phyloP scores from a whole-genome alignment of 2,113 vertebrate genomes.

The Phalacrocorax carbo region DNA sequence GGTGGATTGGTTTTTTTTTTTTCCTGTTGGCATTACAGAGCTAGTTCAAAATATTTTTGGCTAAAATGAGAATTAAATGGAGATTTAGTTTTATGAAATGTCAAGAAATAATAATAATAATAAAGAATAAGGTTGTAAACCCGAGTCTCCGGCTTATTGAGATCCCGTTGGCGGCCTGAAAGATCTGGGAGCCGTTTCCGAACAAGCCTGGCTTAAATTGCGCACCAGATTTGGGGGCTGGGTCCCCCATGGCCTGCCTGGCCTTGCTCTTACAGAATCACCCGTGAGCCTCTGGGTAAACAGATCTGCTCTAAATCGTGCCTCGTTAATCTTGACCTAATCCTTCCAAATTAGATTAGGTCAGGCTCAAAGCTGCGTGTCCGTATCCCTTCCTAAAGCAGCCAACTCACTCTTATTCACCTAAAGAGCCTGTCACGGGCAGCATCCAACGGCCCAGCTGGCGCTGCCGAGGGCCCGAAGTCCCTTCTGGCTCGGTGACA shows the following conservation, averaged over 20 bases:
- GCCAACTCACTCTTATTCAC: rapidly evolving
- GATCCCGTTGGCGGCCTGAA: too few relatives aligned
- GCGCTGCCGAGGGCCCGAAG: rapidly evolving
- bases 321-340: background rate
- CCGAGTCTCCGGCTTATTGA: background rate
- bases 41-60: constrained; percentile 60
- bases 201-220: rapidly evolving
- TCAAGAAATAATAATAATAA: constrained; percentile 3
- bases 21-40: constrained; percentile 39
- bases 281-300: background rate
- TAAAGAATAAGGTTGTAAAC: constrained; percentile 6
- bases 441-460: too few relatives aligned
- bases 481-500: rapidly evolving
- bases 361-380: rapidly evolving
- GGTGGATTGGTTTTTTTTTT: background rate
- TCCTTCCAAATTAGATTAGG: background rate
- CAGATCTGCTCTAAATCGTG: background rate
- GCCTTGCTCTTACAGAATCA: background rate
- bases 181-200: background rate
- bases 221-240: rapidly evolving
- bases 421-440: background rate
- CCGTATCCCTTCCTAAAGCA: background rate
- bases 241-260: background rate
- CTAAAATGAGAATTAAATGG: constrained; percentile 42
- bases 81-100: constrained; percentile 64